Evolutionary conservation across 2,888 invertebrate species (phyloP).

Genomic region (Lysandra coridon): DNA sequence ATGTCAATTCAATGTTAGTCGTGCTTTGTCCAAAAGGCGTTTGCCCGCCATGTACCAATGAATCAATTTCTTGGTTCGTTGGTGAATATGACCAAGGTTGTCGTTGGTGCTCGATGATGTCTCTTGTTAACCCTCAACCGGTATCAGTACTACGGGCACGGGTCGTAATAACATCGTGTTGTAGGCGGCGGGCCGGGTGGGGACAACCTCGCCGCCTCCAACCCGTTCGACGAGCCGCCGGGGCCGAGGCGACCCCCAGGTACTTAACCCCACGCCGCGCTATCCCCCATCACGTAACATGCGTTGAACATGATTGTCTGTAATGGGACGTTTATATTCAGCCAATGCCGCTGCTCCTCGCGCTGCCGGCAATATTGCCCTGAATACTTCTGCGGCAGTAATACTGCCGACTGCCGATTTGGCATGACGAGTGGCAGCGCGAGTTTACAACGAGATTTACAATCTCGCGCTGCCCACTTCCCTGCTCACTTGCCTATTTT

Average conservation of each 20-base stretch:
- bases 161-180: slow-evolving; percentile 52
- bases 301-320: slow-evolving; percentile 7
- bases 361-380: too few relatives aligned
- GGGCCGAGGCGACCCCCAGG: slow-evolving; percentile 78
- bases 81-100: neutral
- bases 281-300: slow-evolving; percentile 26
- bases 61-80: too few relatives aligned
- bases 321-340: neutral
- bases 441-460: too few relatives aligned
- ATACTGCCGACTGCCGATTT: too few relatives aligned
- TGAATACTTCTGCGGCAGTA: too few relatives aligned
- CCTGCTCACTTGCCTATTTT: too few relatives aligned
- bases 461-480: too few relatives aligned
- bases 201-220: slow-evolving; percentile 92
- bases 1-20: too few relatives aligned
- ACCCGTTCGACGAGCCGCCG: slow-evolving; percentile 91
- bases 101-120: neutral
- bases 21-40: too few relatives aligned
- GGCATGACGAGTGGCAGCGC: too few relatives aligned
- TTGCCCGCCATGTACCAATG: too few relatives aligned
- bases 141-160: slow-evolving; percentile 39
- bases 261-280: slow-evolving; percentile 59
- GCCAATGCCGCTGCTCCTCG: too few relatives aligned
- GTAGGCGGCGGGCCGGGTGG: slow-evolving; percentile 78
- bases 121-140: neutral